Evolutionary conservation across 2,797 vertebrate genomes (phyloP).

Genomic region (Pipistrellus pygmaeus): DNA sequence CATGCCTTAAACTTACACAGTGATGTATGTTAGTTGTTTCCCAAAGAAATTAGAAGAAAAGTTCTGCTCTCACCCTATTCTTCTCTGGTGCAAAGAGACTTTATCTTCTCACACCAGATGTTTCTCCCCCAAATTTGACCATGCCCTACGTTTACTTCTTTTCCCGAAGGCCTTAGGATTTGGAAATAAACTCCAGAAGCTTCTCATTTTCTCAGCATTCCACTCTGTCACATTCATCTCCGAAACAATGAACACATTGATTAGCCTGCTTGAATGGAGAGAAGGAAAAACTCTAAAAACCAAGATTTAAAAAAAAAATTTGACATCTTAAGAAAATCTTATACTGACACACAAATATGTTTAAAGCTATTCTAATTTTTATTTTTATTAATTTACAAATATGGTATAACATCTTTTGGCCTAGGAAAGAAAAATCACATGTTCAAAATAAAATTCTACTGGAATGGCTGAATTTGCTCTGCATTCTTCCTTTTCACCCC

Average conservation of each 20-base stretch:
- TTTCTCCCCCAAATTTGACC: neutral
- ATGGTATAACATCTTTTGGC: neutral
- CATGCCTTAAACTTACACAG: neutral
- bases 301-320: neutral
- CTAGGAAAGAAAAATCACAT: neutral
- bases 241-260: neutral
- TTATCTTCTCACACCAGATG: neutral
- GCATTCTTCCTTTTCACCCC: neutral
- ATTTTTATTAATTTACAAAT: conserved; percentile 2
- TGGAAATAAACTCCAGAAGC: neutral
- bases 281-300: neutral
- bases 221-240: neutral
- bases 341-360: neutral
- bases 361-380: conserved; percentile 16
- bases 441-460: conserved; percentile 8
- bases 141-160: neutral
- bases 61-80: neutral
- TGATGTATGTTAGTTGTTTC: neutral
- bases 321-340: neutral
- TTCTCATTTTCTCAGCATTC: neutral
- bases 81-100: neutral
- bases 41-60: neutral
- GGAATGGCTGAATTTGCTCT: neutral
- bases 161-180: neutral
- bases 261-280: neutral